Evolutionary conservation across 2,888 invertebrate species (phyloP).

Genomic region (Agrypnus murinus): DNA sequence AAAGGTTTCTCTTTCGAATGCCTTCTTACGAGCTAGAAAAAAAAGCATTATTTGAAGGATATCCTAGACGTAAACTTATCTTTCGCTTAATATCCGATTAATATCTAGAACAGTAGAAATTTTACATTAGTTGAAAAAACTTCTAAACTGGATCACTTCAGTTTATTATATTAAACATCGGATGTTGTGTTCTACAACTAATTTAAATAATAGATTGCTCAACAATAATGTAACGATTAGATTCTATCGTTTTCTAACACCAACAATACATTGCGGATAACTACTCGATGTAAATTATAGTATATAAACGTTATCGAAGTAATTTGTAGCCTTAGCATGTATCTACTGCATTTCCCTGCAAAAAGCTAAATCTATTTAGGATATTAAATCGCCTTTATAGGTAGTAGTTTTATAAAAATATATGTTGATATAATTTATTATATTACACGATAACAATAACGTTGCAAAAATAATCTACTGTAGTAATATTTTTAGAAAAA

Average conservation of each 20-base stretch:
- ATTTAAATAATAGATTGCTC: conserved; percentile 22
- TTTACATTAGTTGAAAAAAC: too few relatives aligned
- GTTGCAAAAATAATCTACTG: too few relatives aligned
- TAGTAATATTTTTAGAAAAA: too few relatives aligned
- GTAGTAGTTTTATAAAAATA: not conserved
- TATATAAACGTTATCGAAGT: conserved; percentile 8
- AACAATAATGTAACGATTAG: conserved; percentile 7
- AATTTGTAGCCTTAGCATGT: conserved; percentile 5
- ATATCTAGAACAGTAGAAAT: too few relatives aligned
- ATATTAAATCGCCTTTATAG: not conserved
- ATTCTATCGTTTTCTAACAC: conserved; percentile 17
- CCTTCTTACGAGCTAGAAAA: not conserved
- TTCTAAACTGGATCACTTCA: too few relatives aligned
- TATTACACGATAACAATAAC: too few relatives aligned
- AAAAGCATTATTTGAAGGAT: conserved; percentile 13
- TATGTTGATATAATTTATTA: not conserved
- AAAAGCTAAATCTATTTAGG: conserved; percentile 1
- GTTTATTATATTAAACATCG: too few relatives aligned
- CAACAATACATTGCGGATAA: conserved; percentile 12
- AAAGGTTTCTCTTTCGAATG: conserved; percentile 14
- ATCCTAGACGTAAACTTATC: not conserved
- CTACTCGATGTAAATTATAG: conserved; percentile 16
- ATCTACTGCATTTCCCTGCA: not conserved
- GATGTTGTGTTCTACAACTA: not conserved
- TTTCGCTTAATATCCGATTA: not conserved